Evolutionary conservation across 2,797 vertebrate species (phyloP), one percentile per base, ranked within the genome.

Genomic region (Potorous gilbertii): DNA sequence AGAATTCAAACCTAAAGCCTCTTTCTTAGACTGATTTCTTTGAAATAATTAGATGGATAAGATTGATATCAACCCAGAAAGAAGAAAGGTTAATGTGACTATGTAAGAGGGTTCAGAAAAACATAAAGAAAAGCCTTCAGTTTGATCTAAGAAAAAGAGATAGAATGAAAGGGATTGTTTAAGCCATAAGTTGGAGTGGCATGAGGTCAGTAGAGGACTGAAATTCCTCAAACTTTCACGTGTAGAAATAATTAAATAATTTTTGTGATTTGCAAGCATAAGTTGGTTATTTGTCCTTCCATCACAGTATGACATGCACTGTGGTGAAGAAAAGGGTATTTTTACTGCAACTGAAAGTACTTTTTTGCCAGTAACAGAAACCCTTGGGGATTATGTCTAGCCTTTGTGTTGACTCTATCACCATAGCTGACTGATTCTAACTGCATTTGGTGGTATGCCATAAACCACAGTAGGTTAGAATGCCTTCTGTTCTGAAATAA

Each of bases 401-500:
- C 94, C 92, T 96, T 96, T 66, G 92, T 95, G 56, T 94, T 92
- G 87, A 74, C 66, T 96, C 56, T 93, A 5, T 89, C 55, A 93
- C 54, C 59, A 74, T 94, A 93, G 95, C 93, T 95, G 92, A 95
- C 94, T 94, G 91, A 56, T 91, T 93, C 92, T 95, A 94, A 92
- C 90, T 94, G 94, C 52, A 93, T 56, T 1, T 95, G 96, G 95
- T 95, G 95, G 40, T 56, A 55, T 59, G 94, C 93, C 96, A 97
- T 87, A 94, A 92, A 91, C 93, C 96, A 96, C 95, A 96, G 96
- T 97, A 96, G 93, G 95, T 96, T 97, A 91, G 96, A 96, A 95
- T 95, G 94, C 95, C 95, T 96, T 96, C 97, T 97, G 94, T 96
- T 97, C 97, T 95, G 97, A 97, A 97, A 96, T 97, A 98, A 98